Percentiles rank a stretch among this genome's conserved stretches.
Conservation (phyloP, 2,797 vertebrate genomes). For the Diceros bicornis region DNA sequence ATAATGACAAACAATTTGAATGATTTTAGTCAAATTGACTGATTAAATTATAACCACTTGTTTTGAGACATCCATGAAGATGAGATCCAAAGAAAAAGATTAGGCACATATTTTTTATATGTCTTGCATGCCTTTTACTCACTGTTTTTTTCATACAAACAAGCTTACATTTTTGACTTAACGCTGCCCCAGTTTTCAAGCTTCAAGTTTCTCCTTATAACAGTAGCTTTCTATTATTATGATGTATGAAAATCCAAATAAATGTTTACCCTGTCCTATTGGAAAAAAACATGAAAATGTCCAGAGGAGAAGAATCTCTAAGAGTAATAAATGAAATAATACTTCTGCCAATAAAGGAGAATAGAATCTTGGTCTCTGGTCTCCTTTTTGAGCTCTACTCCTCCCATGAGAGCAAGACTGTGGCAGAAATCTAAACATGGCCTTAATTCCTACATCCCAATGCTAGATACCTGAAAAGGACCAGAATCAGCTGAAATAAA, state of each 20-base stretch:
- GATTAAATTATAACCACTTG: conserved; percentile 41
- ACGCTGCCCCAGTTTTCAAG: conserved; percentile 43
- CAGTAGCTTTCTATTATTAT: conserved; percentile 70
- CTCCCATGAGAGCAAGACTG: neutral
- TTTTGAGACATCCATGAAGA: conserved; percentile 22
- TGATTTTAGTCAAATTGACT: neutral
- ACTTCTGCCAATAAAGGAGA: conserved; percentile 15
- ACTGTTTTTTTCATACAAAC: conserved; percentile 39
- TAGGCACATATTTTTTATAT: neutral
- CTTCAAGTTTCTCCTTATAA: conserved; percentile 42
- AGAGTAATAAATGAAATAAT: conserved; percentile 72
- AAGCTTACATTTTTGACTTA: conserved; percentile 58
- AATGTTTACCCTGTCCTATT: conserved; percentile 57
- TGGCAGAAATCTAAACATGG: conserved; percentile 8
- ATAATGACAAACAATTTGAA: neutral
- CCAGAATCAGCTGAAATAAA: conserved; percentile 26
- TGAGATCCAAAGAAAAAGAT: conserved; percentile 48
- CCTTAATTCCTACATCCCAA: neutral
- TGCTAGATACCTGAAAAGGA: neutral
- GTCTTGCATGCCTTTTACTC: neutral
- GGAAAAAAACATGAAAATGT: conserved; percentile 66
- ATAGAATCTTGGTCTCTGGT: neutral
- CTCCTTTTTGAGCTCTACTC: neutral
- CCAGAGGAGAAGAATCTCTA: conserved; percentile 56
- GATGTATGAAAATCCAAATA: conserved; percentile 71